Percentiles rank a stretch among this genome's conserved stretches.
Evolutionary conservation across 2,797 vertebrate species (phyloP).

Genomic region (Gobionotothen gibberifrons): DNA sequence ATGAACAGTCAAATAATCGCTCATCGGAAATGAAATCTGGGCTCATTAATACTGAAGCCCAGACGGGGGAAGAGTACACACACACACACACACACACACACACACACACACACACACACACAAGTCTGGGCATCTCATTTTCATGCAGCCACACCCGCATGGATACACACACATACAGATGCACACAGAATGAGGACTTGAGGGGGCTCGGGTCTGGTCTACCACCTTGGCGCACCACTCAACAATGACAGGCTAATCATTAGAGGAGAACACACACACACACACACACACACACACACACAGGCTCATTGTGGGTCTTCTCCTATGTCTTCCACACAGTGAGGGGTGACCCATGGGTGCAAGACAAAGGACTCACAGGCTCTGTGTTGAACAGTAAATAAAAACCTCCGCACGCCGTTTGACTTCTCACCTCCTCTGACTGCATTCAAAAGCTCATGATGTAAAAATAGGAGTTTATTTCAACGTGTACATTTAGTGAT

Average conservation of each 20-base stretch:
- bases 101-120: constrained; percentile 8
- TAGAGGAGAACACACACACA: constrained; percentile 32
- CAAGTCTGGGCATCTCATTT: constrained; percentile 31
- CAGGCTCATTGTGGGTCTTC: constrained; percentile 19
- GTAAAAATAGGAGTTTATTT: not conserved
- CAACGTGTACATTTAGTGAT: not conserved
- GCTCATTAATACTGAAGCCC: constrained; percentile 94
- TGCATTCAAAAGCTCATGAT: not conserved
- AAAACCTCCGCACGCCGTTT: constrained; percentile 24
- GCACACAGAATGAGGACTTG: constrained; percentile 40
- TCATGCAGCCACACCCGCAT: constrained; percentile 13
- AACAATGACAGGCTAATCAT: constrained; percentile 64
- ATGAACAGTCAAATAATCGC: constrained; percentile 98
- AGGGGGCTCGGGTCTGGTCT: constrained; percentile 47
- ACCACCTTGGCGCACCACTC: constrained; percentile 50
- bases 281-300: constrained; percentile 11
- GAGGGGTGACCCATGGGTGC: constrained; percentile 34
- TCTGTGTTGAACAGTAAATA: constrained; percentile 21
- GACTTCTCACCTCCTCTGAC: constrained; percentile 8
- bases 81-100: constrained; percentile 14
- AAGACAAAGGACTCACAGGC: constrained; percentile 38
- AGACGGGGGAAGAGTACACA: constrained; percentile 79
- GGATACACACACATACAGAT: constrained; percentile 44
- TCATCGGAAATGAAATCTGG: constrained; percentile 99
- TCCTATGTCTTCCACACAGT: constrained; percentile 17